Evolutionary conservation across 2,113 vertebrate species (phyloP).

Genomic region (Bambusicola thoracicus): DNA sequence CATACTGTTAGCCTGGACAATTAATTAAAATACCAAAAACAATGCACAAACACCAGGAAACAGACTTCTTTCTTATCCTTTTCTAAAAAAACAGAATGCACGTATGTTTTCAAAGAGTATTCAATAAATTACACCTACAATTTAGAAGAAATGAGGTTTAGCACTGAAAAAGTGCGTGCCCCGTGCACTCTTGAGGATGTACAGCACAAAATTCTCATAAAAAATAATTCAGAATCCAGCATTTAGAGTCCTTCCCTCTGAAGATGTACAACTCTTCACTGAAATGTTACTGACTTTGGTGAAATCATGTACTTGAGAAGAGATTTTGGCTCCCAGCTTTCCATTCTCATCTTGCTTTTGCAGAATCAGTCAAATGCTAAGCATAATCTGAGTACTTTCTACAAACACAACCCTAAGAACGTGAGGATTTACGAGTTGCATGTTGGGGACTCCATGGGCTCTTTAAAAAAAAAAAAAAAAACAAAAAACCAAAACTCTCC

Average conservation of each 20-base stretch:
- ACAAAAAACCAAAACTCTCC: neutral
- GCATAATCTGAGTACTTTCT: neutral
- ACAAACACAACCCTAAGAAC: neutral
- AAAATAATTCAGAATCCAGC: neutral
- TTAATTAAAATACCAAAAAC: slow-evolving; percentile 37
- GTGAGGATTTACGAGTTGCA: neutral
- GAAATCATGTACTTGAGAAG: neutral
- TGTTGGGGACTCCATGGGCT: neutral
- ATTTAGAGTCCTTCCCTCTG: neutral
- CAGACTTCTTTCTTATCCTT: neutral
- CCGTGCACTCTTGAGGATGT: neutral
- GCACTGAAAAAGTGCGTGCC: neutral
- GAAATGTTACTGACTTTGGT: neutral
- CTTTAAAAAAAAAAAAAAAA: neutral
- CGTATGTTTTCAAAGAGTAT: slow-evolving; percentile 27
- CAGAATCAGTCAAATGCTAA: neutral
- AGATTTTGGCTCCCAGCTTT: neutral
- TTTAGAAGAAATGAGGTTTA: neutral
- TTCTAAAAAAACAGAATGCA: neutral
- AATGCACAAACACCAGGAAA: slow-evolving; percentile 44
- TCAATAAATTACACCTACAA: slow-evolving; percentile 34
- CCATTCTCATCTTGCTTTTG: neutral
- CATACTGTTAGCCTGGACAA: slow-evolving; percentile 46
- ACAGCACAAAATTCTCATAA: neutral
- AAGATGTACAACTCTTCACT: neutral